Evolutionary conservation across 1,140 invertebrate genomes (phyloP), one percentile per base, ranked within the genome.

Genomic region (Ladona fulva): DNA sequence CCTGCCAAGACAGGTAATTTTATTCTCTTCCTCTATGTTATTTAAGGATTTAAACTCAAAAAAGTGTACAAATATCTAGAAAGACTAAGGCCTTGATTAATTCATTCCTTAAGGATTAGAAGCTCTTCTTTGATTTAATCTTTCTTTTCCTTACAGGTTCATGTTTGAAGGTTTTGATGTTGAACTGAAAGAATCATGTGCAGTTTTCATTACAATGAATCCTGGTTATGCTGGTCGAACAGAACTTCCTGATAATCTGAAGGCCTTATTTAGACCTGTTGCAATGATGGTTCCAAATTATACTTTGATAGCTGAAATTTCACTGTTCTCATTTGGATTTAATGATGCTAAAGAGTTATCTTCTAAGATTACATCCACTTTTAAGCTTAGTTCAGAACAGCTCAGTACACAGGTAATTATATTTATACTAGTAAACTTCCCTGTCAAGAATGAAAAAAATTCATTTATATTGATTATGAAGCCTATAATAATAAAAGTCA

Each of bases 271-370:
- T 82, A 86, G 91, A 11, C 91, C 92, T 0, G 91, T 93, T 0
- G 90, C 92, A 19, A 93, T 93, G 91, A 92, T 93, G 91, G 90
- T 92, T 0, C 91, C 92, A 0, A 88, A 93, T 83, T 92, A 93
- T 81, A 85, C 89, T 10, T 83, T 92, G 42, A 93, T 93, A 81
- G 90, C 90, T 0, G 91, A 93, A 84, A 92, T 93, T 76, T 91
- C 88, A 0, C 83, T 93, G 0, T 92, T 92, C 81, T 92, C 91
- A 0, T 92, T 88, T 79, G 92, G 92, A 19, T 93, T 93, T 80
- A 82, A 87, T 12, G 86, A 90, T 78, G 91, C 91, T 0, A 87
- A 88, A 75, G 85, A 86, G 1, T 83, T 93, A n/a, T 89, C 91
- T 0, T 87, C 88, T 1, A 92, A 93, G 84, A 92, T 93, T 76